Percentiles rank a stretch among this genome's conserved stretches.
phyloP scores from a whole-genome alignment of 92 coral and sea anemone species.

The Galaxea fascicularis region DNA sequence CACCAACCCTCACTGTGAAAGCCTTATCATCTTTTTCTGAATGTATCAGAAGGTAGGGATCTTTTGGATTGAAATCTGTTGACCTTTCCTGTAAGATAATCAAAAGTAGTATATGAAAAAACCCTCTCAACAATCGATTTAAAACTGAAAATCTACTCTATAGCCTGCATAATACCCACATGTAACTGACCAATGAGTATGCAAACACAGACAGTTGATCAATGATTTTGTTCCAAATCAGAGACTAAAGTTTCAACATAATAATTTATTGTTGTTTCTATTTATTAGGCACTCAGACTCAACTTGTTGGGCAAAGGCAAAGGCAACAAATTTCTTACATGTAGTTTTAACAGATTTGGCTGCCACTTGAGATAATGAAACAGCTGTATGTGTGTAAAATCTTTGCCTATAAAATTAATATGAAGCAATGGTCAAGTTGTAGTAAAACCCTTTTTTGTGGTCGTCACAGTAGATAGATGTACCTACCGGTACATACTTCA shows the following conservation, averaged over 20 bases:
- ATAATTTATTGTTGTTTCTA: too few species aligned
- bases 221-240: neutral
- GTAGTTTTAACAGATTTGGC: neutral
- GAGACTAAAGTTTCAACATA: neutral
- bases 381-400: neutral
- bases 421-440: neutral
- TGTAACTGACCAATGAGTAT: neutral
- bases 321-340: too few species aligned
- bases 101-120: too few species aligned
- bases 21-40: slow-evolving; percentile 9
- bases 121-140: too few species aligned
- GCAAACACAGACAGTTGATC: neutral
- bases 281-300: too few species aligned
- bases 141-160: too few species aligned
- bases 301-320: too few species aligned
- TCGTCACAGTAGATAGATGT: too few species aligned
- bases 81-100: slow-evolving; percentile 1
- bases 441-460: too few species aligned
- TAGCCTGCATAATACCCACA: too few species aligned
- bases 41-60: slow-evolving; percentile 26
- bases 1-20: slow-evolving; percentile 31
- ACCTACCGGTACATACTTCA: too few species aligned
- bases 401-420: neutral
- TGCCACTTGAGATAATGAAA: neutral
- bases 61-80: slow-evolving; percentile 11